Percentiles rank a stretch among this genome's conserved stretches.
phyloP scores from a whole-genome alignment of 30 jellyfish, hydroid and myxozoan species.

The Aurelia sp. region DNA sequence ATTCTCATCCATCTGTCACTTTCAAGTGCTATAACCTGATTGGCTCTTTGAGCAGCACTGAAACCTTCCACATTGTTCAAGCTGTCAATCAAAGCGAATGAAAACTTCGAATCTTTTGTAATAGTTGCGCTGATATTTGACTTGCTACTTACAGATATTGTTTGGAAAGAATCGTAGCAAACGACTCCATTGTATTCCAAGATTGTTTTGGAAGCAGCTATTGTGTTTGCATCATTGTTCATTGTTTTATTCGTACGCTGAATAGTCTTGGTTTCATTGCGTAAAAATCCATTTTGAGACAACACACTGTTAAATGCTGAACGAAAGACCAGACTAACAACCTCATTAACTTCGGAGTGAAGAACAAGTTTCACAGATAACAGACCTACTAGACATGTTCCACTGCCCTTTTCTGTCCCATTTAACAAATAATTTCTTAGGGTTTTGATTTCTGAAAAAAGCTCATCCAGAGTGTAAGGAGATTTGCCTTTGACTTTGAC shows the following conservation, averaged over 20 bases:
- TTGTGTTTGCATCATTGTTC: background rate
- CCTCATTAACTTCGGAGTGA: background rate
- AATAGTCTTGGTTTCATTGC: background rate
- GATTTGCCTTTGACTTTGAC: background rate
- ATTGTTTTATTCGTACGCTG: background rate
- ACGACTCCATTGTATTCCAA: slow-evolving; percentile 17
- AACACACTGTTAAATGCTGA: background rate
- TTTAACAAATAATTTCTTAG: background rate
- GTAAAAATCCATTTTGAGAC: background rate
- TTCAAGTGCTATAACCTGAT: background rate
- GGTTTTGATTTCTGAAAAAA: background rate
- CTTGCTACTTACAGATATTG: background rate
- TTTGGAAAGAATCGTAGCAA: slow-evolving; percentile 2
- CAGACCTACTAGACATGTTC: background rate
- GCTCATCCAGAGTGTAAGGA: background rate
- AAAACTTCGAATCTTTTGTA: slow-evolving; percentile 1
- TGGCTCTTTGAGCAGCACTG: slow-evolving; percentile 51
- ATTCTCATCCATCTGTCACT: background rate
- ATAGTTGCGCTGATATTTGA: slow-evolving; percentile 11
- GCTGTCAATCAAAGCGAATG: slow-evolving; percentile 32
- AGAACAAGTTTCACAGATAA: background rate
- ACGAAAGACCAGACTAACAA: background rate
- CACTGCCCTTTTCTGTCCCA: background rate
- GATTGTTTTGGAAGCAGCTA: background rate
- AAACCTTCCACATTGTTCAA: slow-evolving; percentile 52